phyloP scores from a whole-genome alignment of 35 echinoderm and acorn worm genomes.

The Apostichopus parvimensis region DNA sequence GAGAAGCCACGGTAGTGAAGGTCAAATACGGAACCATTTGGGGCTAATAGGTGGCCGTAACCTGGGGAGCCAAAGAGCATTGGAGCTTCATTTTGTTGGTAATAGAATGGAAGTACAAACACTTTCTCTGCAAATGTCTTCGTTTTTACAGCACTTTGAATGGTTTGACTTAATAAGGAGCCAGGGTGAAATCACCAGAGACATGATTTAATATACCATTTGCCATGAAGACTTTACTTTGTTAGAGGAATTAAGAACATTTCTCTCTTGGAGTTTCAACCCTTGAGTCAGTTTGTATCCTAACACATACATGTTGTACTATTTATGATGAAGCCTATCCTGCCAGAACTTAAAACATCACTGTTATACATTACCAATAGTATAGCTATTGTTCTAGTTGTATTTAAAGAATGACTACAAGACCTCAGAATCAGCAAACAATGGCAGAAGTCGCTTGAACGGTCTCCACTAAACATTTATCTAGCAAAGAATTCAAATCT shows the following conservation, averaged over 20 bases:
- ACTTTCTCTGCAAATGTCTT: no score
- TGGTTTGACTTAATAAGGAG: background rate
- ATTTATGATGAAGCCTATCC: background rate
- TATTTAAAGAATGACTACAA: background rate
- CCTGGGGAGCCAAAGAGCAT: no score
- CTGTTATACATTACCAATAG: no score
- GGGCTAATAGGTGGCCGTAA: background rate
- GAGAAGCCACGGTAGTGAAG: background rate
- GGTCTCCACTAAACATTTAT: background rate
- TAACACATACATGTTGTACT: background rate
- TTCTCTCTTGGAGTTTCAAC: background rate
- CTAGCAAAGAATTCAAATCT: conserved; percentile 14
- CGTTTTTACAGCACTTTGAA: no score
- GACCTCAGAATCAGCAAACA: background rate
- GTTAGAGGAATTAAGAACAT: background rate
- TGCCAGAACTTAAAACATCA: background rate
- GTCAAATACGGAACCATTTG: conserved; percentile 1
- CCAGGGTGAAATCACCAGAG: background rate
- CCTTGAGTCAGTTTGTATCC: background rate
- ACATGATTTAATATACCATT: no score
- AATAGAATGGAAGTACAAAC: no score
- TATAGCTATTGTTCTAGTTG: no score
- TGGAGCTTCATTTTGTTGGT: no score
- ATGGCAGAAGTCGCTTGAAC: conserved; percentile 1
- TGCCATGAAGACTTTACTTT: no score